A percentile compares a stretch with the other conserved stretches of the same genome.
Evolutionary conservation across 2,888 invertebrate species (phyloP).

Genomic region (Fissipunctia ypsillon): DNA sequence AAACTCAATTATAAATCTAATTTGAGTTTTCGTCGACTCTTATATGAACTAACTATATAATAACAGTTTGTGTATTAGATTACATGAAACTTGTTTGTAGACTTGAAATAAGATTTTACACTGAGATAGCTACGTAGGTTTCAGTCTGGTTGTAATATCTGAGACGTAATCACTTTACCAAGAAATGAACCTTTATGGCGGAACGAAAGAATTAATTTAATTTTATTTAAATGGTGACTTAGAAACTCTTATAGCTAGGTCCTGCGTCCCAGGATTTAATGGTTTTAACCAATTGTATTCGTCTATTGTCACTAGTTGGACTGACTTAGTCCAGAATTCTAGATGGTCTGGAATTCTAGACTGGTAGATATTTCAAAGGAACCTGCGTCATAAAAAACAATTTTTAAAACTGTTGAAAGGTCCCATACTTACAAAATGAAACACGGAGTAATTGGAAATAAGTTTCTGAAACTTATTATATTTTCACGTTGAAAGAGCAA

Average conservation of each 20-base stretch:
- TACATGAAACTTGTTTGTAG: conserved; percentile 53
- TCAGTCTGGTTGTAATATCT: conserved; percentile 25
- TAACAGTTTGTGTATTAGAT: conserved; percentile 61
- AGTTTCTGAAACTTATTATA: conserved; percentile 28
- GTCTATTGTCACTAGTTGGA: not conserved
- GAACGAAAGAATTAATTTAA: conserved; percentile 14
- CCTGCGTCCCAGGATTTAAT: conserved; percentile 12
- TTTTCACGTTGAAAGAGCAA: conserved; percentile 40
- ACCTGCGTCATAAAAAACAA: not conserved
- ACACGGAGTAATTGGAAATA: conserved; percentile 25
- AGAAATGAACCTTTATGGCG: conserved; percentile 39
- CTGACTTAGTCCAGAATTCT: not conserved
- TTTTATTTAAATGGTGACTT: conserved; percentile 9
- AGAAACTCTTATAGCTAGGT: not conserved
- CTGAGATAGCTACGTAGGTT: conserved; percentile 28
- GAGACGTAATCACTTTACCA: conserved; percentile 27
- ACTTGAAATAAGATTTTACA: conserved; percentile 51
- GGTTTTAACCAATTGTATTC: conserved; percentile 6
- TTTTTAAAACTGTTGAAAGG: not conserved
- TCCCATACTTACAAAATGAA: not conserved
- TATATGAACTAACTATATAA: conserved; percentile 42
- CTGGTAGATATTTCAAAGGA: not conserved
- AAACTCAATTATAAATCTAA: conserved; percentile 74
- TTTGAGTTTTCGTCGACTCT: conserved; percentile 66
- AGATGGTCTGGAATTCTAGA: not conserved